phyloP scores from a whole-genome alignment of 2,113 vertebrate species.

The Saimiri boliviensis region DNA sequence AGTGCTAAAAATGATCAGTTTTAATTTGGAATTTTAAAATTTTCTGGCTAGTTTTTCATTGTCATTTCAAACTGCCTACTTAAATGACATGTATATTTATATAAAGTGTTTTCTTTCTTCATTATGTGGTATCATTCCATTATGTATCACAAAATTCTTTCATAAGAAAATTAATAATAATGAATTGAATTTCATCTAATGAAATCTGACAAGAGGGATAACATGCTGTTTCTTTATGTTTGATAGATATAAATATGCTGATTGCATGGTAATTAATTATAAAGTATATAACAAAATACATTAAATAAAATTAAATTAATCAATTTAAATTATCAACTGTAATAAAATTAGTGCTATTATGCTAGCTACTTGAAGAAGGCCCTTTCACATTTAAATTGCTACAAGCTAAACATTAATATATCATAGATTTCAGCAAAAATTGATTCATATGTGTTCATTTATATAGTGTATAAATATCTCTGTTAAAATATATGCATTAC shows the following conservation, averaged over 20 bases:
- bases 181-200: slow-evolving; percentile 52
- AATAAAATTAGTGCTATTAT: slow-evolving; percentile 52
- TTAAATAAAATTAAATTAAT: slow-evolving; percentile 57
- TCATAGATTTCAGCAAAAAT: slow-evolving; percentile 24
- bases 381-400: slow-evolving; percentile 44
- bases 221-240: slow-evolving; percentile 25
- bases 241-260: slow-evolving; percentile 48
- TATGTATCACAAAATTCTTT: not conserved
- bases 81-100: not conserved
- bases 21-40: not conserved
- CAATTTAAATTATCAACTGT: slow-evolving; percentile 50
- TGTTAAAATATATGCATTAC: not conserved
- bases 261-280: slow-evolving; percentile 61
- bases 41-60: not conserved
- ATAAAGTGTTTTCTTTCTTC: not conserved
- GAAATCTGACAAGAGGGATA: slow-evolving; percentile 54
- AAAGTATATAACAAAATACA: slow-evolving; percentile 39
- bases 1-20: not conserved
- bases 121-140: not conserved
- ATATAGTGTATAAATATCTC: not conserved
- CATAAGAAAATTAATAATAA: slow-evolving; percentile 47
- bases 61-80: not conserved
- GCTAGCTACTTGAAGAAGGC: not conserved
- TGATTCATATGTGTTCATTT: too few species aligned
- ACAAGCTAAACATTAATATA: not conserved